Percentiles rank a stretch among this genome's conserved stretches.
These are phyloP conservation scores for Taenioides sp. DNA, from an alignment of 2,797 vertebrate genomes.

Conservation along the genomic window DNA sequence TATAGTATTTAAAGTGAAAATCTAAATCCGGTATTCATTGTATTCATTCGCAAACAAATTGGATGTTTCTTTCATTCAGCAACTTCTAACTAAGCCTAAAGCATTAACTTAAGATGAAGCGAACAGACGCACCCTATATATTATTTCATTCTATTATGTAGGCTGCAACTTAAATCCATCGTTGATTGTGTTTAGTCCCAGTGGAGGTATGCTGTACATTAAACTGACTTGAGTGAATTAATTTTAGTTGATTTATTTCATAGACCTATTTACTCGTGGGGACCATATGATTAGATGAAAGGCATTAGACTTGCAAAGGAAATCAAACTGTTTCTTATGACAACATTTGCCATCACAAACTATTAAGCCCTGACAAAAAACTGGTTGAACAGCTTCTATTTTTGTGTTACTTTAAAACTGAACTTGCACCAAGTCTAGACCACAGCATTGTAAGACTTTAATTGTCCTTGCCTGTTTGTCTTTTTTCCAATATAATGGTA, in stretches of 20 bases:
- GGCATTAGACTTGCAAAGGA: constrained; percentile 11
- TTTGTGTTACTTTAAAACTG: neutral
- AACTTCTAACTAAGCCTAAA: constrained; percentile 8
- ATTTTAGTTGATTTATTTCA: constrained; percentile 15
- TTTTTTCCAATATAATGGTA: constrained; percentile 1
- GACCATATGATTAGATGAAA: constrained; percentile 19
- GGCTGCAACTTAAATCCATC: constrained; percentile 32
- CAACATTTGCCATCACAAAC: neutral
- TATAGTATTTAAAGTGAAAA: too few relatives aligned
- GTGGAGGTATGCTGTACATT: constrained; percentile 12
- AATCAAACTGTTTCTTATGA: constrained; percentile 8
- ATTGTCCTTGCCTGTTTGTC: constrained; percentile 5
- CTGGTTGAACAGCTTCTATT: neutral
- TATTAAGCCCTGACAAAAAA: neutral
- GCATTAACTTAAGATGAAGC: neutral
- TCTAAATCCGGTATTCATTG: too few relatives aligned
- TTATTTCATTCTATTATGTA: constrained; percentile 17
- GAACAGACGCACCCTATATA: constrained; percentile 3
- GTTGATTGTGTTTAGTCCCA: constrained; percentile 13
- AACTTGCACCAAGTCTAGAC: neutral
- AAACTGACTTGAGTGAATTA: constrained; percentile 30
- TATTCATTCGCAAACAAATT: neutral
- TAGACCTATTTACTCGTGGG: neutral
- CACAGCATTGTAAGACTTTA: neutral
- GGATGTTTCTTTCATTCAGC: neutral